Conservation (phyloP, 2,888 invertebrate species). For the Acronicta aceris region DNA sequence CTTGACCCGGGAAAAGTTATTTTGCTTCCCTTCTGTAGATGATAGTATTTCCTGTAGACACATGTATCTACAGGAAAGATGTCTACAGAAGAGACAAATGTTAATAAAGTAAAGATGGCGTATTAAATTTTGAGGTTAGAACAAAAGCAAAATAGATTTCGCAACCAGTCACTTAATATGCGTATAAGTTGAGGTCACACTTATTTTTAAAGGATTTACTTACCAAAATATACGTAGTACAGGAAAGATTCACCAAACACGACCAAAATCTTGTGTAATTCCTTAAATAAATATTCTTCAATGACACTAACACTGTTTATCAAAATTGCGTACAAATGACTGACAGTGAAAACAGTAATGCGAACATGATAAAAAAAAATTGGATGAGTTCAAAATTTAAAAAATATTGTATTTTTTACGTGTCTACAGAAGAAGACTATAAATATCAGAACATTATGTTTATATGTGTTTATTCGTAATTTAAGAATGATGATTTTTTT, state of each 20-base stretch:
- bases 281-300: slow-evolving; percentile 7
- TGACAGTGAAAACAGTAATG: no score
- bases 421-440: slow-evolving; percentile 9
- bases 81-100: slow-evolving; percentile 14
- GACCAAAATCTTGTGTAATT: slow-evolving; percentile 11
- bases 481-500: no score
- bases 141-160: slow-evolving; percentile 3
- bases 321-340: no score
- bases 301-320: background rate
- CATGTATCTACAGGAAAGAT: slow-evolving; percentile 17
- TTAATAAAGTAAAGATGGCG: slow-evolving; percentile 3
- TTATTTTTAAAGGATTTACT: slow-evolving; percentile 6
- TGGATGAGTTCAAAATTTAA: no score
- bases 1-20: slow-evolving; percentile 1
- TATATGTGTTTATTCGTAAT: slow-evolving; percentile 3
- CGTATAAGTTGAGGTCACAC: background rate
- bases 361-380: no score
- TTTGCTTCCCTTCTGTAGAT: slow-evolving; percentile 9
- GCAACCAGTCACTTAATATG: slow-evolving; percentile 2
- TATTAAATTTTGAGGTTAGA: slow-evolving; percentile 11
- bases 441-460: slow-evolving; percentile 7
- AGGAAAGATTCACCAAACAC: slow-evolving; percentile 8
- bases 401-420: no score
- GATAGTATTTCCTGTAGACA: slow-evolving; percentile 8
- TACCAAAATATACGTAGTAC: slow-evolving; percentile 6